Base-by-base conservation (phyloP, 2,888 invertebrate genomes). In the Nomada fabriciana region DNA sequence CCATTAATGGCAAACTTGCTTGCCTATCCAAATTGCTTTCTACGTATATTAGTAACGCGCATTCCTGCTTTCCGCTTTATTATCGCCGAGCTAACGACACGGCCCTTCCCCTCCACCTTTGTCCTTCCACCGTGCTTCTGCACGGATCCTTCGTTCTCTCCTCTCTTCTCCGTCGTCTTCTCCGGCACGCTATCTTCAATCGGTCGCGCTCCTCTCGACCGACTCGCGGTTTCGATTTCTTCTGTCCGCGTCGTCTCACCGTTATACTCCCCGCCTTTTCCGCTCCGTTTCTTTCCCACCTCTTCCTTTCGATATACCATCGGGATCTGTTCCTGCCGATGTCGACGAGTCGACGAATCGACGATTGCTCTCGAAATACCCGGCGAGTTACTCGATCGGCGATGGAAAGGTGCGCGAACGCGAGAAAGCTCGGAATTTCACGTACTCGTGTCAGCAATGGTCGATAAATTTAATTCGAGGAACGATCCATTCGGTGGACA, bases 1-100 rank as follows among this genome's bases (percentile, higher is more conserved):
- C 80, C 86, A 86, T 88, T 87, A 89, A 86, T 83, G 71, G 83
- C 76, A 82, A 82, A 63, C 70, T 76, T 73, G 78, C 63, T 36
- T 77, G 68, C 71, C 87, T 89, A 90, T 89, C 89, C 86, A 89
- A 90, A 91, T 89, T 89, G 89, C 89, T 89, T 88, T 91, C 89
- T 89, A 87, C 87, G 89, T 91, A 86, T 88, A 89, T 91, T 88
- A 86, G 89, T 86, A 87, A 89, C 89, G 89, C 83, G 90, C 87
- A 87, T 90, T 89, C 86, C 85, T 84, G 36, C 36, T 36, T 7
- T 7, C 65, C 82, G 85, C 83, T 90, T 88, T 88, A 89, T 89
- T 89, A 87, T 90, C 84, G 85, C 83, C 84, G 36, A 72, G 60
- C 69, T 86, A 87, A 89, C 85, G 86, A 84, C 82, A 80, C 76